These are phyloP conservation scores for Hydropsyche tenuis DNA, from an alignment of 1,140 invertebrate genomes.

Conservation along the genomic window DNA sequence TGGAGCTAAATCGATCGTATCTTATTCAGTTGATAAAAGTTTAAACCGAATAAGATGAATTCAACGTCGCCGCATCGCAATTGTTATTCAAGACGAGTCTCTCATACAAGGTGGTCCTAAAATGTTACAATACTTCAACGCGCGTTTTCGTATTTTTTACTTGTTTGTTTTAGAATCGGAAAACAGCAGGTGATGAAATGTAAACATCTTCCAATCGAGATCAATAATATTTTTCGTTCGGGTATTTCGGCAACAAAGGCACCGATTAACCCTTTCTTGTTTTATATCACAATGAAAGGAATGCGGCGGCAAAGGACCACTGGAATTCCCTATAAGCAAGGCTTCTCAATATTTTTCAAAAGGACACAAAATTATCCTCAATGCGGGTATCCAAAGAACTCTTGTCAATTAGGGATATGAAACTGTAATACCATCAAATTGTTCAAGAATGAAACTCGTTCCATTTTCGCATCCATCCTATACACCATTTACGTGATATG, in stretches of 20 bases:
- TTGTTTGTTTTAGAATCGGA: not conserved
- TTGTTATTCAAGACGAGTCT: constrained; percentile 15
- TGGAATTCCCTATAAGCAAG: constrained; percentile 29
- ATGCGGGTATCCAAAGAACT: too few species aligned
- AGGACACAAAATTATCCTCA: not conserved
- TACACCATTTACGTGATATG: too few species aligned
- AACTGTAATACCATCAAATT: too few species aligned
- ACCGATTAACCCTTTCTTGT: constrained; percentile 39
- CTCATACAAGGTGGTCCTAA: constrained; percentile 22
- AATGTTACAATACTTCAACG: constrained; percentile 5
- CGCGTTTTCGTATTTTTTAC: not conserved
- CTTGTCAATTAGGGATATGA: too few species aligned
- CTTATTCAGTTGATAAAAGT: too few species aligned
- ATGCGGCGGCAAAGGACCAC: constrained; percentile 18
- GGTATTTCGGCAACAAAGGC: constrained; percentile 37
- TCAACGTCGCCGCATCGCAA: not conserved
- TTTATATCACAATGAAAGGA: constrained; percentile 38
- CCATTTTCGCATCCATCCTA: too few species aligned
- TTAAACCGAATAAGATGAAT: too few species aligned
- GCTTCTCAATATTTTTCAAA: not conserved
- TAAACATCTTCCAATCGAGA: constrained; percentile 39
- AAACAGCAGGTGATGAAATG: constrained; percentile 43
- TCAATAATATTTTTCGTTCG: constrained; percentile 34
- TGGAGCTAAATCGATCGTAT: too few species aligned
- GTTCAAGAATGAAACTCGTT: not conserved